phyloP scores from a whole-genome alignment of 2,888 invertebrate species.

The Xestia rhomboidea region DNA sequence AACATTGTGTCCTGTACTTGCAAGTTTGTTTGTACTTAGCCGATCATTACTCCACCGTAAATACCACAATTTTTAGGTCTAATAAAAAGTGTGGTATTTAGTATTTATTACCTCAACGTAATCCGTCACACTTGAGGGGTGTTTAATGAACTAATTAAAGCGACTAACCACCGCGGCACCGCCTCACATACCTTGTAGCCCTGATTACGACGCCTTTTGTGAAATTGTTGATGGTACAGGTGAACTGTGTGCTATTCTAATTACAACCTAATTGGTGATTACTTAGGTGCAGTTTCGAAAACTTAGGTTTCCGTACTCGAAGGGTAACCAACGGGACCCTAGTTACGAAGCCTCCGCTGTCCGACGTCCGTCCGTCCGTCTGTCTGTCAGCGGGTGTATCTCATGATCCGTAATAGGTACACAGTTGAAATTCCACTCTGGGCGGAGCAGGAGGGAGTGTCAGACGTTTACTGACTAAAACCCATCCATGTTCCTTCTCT shows the following conservation, averaged over 20 bases:
- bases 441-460: too few species aligned
- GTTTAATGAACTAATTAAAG: constrained; percentile 47
- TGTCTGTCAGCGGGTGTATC: too few species aligned
- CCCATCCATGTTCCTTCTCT: too few species aligned
- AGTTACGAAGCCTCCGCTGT: too few species aligned
- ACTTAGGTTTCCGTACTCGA: neutral
- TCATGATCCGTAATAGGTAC: too few species aligned
- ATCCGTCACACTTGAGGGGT: constrained; percentile 46
- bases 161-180: constrained; percentile 32
- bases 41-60: neutral
- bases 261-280: neutral
- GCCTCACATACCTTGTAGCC: constrained; percentile 37
- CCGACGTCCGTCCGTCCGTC: too few species aligned
- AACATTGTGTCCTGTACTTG: too few species aligned
- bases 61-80: neutral
- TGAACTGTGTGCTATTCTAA: constrained; percentile 20
- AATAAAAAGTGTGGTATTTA: constrained; percentile 26
- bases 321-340: too few species aligned
- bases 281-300: neutral
- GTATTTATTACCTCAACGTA: constrained; percentile 30
- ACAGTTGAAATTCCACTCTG: too few species aligned
- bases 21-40: too few species aligned
- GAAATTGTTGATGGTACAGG: constrained; percentile 30
- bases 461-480: too few species aligned
- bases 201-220: constrained; percentile 36